Evolutionary conservation across 1,140 invertebrate species (phyloP).

Genomic region (Drosophila micromelanica): DNA sequence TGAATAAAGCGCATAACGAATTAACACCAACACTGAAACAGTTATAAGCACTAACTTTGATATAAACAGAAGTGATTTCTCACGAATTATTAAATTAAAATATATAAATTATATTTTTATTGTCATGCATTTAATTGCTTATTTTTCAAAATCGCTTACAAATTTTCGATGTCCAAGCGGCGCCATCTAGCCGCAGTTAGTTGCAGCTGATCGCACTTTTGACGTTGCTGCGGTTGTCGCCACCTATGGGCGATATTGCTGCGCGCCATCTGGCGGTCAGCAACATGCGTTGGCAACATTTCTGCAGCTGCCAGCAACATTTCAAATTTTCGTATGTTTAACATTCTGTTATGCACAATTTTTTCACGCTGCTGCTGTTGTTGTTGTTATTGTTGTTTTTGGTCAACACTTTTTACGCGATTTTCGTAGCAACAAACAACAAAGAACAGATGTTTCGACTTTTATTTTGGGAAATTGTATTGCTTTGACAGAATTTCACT

Average conservation of each 20-base stretch:
- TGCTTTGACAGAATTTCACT: constrained; percentile 67
- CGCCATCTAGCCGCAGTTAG: constrained; percentile 33
- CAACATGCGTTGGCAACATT: constrained; percentile 49
- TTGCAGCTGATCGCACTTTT: neutral
- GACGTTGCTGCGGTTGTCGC: constrained; percentile 23
- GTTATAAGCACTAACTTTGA: neutral
- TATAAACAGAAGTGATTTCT: too few relatives aligned
- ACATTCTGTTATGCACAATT: constrained; percentile 32
- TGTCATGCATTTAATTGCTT: too few relatives aligned
- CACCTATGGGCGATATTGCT: constrained; percentile 30
- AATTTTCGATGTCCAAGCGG: constrained; percentile 6
- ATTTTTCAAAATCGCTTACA: neutral
- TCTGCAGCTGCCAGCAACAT: constrained; percentile 18
- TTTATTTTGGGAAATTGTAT: constrained; percentile 79
- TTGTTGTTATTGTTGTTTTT: constrained; percentile 17
- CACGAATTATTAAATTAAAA: too few relatives aligned
- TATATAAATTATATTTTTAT: neutral
- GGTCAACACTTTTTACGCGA: constrained; percentile 28
- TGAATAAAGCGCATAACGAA: neutral
- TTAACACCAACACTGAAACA: neutral
- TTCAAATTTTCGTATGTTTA: constrained; percentile 11
- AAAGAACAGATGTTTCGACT: constrained; percentile 68
- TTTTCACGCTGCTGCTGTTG: neutral
- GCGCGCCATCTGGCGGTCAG: constrained; percentile 50
- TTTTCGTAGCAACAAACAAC: constrained; percentile 38